Base-by-base conservation (phyloP, 2,113 vertebrate species). In the Polyodon spathula region DNA sequence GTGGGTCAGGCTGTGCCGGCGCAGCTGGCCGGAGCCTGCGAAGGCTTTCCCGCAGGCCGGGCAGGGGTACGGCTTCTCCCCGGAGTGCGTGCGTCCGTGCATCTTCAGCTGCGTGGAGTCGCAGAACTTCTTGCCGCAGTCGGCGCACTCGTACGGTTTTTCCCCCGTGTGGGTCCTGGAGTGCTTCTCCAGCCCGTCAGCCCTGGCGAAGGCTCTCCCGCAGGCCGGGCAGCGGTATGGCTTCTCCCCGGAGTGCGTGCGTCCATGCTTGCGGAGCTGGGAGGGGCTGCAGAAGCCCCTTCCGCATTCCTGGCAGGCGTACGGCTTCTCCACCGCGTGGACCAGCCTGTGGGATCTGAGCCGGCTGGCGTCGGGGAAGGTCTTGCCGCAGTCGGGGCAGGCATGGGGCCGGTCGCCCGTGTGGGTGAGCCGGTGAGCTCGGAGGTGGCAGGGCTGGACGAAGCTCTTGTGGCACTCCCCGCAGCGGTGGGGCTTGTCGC, bases 381-480 rank as follows among this genome's bases (percentile, higher is more conserved):
- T 85, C 68, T 88, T 89, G 5, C 80, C 81, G 9, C 87, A 88
- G 80, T 86, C 72, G 16, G 60, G 77, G 70, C 87, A 85, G 6
- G 63, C 77, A 55, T 87, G 87, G 8, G 83, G 85, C 69, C 86
- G 85, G 66, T 86, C 84, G 68, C 86, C 84, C 0, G 84, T 87
- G 65, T 84, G 83, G 64, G 86, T 86, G 54, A 84, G 83, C 51
- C 71, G 77, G 68, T 87, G 85, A 65, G 87, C 61, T 71, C 87
- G 86, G 5, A 86, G 76, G 62, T 87, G 87, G 84, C 85, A 87
- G 4, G 86, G 76, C 1, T 83, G 81, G 58, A 83, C 83, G 74
- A 86, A 88, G 59, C 81, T 81, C 67, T 84, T 86, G 14, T 85
- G 83, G 6, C 84, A 87, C 0, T 85, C 66, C 0, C 71, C 63